Evolutionary conservation across 64 coral and sea anemone species (phyloP).

Genomic region (Platygyra sinensis): DNA sequence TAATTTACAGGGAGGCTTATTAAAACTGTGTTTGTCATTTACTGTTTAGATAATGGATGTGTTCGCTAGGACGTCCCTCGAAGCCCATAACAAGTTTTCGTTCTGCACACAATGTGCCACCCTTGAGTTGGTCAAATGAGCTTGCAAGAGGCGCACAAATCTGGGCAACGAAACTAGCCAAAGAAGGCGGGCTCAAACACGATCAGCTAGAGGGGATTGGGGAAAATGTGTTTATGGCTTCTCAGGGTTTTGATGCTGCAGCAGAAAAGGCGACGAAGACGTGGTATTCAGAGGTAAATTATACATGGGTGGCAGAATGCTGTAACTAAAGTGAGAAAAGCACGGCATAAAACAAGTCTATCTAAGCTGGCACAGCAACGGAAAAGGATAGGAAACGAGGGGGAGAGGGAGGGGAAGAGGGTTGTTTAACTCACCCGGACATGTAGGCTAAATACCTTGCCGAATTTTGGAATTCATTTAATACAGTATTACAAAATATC

Average conservation of each 20-base stretch:
- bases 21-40: background rate
- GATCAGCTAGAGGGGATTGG: slow-evolving; percentile 47
- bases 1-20: no score
- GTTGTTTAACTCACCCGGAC: no score
- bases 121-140: slow-evolving; percentile 63
- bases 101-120: slow-evolving; percentile 52
- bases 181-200: slow-evolving; percentile 61
- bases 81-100: slow-evolving; percentile 64
- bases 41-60: slow-evolving; percentile 28
- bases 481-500: no score
- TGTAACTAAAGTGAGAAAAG: background rate
- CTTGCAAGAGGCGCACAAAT: slow-evolving; percentile 65
- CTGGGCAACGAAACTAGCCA: slow-evolving; percentile 77
- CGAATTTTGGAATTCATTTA: no score
- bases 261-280: slow-evolving; percentile 61
- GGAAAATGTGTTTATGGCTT: slow-evolving; percentile 71
- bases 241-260: slow-evolving; percentile 60
- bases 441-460: no score
- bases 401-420: no score
- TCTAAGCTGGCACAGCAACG: no score
- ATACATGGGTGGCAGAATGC: background rate
- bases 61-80: slow-evolving; percentile 63
- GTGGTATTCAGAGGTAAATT: slow-evolving; percentile 87
- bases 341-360: background rate
- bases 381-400: no score